Conservation (phyloP, 1,140 invertebrate species). For the Camponotus vicinus region DNA sequence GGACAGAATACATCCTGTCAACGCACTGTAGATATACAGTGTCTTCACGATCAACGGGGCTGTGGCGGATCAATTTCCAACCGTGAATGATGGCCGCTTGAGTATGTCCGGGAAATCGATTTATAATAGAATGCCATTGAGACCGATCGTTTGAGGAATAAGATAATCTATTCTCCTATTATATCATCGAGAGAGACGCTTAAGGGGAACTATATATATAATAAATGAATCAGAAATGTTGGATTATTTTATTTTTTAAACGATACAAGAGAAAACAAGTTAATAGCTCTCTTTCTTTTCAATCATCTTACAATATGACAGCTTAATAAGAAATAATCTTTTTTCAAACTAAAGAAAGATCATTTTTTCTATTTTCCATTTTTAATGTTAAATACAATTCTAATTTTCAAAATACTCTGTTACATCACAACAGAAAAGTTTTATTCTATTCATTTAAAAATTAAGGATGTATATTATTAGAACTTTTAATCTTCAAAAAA, state of each 20-base stretch:
- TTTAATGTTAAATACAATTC: too few relatives aligned
- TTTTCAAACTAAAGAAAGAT: too few relatives aligned
- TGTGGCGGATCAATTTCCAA: constrained; percentile 37
- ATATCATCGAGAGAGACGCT: neutral
- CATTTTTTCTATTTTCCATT: too few relatives aligned
- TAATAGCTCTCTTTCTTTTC: neutral
- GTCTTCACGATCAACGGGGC: constrained; percentile 51
- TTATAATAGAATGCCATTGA: neutral
- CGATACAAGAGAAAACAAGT: neutral
- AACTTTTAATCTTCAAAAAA: too few relatives aligned
- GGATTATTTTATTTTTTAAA: neutral
- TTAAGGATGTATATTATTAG: too few relatives aligned
- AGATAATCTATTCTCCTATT: constrained; percentile 18
- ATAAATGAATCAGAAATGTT: neutral
- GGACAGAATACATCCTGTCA: constrained; percentile 61
- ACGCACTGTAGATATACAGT: constrained; percentile 68
- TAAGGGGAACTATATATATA: neutral
- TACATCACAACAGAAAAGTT: too few relatives aligned
- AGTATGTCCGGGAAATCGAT: constrained; percentile 18
- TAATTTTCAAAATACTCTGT: too few relatives aligned
- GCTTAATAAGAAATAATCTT: too few relatives aligned
- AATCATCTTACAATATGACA: neutral
- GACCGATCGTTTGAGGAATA: neutral
- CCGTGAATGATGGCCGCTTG: constrained; percentile 36
- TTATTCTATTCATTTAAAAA: too few relatives aligned